A percentile compares a stretch with the other conserved stretches of the same genome.
Evolutionary conservation across 2,797 vertebrate species (phyloP).

Genomic region (Chloroceryle amazona): DNA sequence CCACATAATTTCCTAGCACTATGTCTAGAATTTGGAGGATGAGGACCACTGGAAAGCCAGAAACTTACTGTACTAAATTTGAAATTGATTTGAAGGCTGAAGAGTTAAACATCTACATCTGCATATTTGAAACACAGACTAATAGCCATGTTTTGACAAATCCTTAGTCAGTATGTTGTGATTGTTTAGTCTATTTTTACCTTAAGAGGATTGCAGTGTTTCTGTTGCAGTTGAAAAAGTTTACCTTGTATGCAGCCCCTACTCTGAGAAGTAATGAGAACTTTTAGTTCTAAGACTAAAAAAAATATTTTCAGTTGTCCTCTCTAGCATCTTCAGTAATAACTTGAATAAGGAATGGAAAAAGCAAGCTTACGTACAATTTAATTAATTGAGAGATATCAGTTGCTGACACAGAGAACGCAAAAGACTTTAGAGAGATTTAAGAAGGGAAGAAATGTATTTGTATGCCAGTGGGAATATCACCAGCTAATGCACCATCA

Average conservation of each 20-base stretch:
- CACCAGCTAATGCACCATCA: background rate
- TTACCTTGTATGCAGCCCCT: background rate
- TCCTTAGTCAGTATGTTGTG: background rate
- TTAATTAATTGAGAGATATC: background rate
- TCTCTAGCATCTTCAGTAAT: background rate
- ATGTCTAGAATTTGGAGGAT: background rate
- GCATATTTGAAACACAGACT: background rate
- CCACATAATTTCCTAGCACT: background rate
- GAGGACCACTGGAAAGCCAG: background rate
- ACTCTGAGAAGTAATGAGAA: background rate
- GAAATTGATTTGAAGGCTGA: background rate
- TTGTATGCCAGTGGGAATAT: background rate
- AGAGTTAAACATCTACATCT: background rate
- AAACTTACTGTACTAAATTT: background rate
- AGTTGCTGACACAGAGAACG: background rate
- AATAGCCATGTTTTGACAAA: background rate
- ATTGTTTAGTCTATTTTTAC: slow-evolving; percentile 12
- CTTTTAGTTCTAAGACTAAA: background rate
- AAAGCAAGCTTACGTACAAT: background rate
- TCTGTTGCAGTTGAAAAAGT: background rate
- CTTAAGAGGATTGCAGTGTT: background rate
- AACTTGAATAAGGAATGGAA: background rate
- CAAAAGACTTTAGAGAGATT: background rate
- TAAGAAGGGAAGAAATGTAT: background rate
- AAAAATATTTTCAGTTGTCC: background rate